These are phyloP conservation scores for Campylorhamphus procurvoides DNA, from an alignment of 2,113 vertebrate species.

Conservation along the genomic window DNA sequence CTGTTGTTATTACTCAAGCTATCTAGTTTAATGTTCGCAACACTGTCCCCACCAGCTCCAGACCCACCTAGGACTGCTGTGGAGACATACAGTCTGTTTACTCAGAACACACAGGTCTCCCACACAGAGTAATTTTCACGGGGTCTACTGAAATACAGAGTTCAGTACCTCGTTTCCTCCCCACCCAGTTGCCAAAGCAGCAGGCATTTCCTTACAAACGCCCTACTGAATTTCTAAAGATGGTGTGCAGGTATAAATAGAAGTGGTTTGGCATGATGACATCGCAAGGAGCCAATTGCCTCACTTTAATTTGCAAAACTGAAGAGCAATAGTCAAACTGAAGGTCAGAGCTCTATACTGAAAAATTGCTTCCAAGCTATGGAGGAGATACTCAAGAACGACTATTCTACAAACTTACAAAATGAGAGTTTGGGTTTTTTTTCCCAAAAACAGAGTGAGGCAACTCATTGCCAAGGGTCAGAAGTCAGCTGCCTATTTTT, in stretches of 20 bases:
- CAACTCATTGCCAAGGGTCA: background rate
- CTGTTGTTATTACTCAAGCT: background rate
- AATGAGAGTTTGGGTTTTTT: background rate
- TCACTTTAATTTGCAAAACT: background rate
- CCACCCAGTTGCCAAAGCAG: constrained; percentile 38
- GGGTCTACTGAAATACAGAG: background rate
- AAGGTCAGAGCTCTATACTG: background rate
- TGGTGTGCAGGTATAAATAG: constrained; percentile 41
- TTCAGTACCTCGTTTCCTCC: constrained; percentile 41
- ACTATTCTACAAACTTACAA: background rate
- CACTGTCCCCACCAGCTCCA: background rate
- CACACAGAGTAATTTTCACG: background rate
- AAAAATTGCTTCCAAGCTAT: background rate
- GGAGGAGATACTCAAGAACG: background rate
- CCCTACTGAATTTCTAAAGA: constrained; percentile 48
- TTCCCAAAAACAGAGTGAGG: background rate
- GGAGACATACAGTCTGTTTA: background rate
- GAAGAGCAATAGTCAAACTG: background rate
- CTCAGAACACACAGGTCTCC: background rate
- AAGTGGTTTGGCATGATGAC: constrained; percentile 14
- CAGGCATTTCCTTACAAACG: constrained; percentile 51
- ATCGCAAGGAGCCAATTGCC: background rate
- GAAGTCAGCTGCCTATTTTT: background rate
- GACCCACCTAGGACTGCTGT: background rate
- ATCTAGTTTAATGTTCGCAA: background rate